Evolutionary conservation across 2,113 vertebrate genomes (phyloP).

Genomic region (Puntigrus tetrazona): DNA sequence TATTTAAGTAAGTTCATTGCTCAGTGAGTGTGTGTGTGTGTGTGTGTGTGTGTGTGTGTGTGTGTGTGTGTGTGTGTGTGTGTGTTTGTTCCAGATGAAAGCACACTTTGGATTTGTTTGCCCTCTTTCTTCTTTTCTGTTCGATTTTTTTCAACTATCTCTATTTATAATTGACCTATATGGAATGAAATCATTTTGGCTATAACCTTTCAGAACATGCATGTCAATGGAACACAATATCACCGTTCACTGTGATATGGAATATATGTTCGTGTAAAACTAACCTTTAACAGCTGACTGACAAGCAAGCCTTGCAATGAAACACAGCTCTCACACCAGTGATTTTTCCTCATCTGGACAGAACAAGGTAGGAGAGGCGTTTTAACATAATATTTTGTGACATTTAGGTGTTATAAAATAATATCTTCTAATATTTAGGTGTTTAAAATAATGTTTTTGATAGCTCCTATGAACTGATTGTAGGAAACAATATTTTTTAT

Average conservation of each 20-base stretch:
- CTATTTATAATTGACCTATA: background rate
- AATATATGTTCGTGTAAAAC: background rate
- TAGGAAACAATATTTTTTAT: background rate
- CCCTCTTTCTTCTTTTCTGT: background rate
- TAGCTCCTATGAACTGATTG: background rate
- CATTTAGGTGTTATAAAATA: background rate
- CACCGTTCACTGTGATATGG: background rate
- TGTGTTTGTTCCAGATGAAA: background rate
- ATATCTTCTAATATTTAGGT: background rate
- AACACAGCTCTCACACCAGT: conserved; percentile 2
- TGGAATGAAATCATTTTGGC: background rate
- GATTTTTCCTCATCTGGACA: background rate
- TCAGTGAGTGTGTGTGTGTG: background rate
- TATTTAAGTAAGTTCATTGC: background rate
- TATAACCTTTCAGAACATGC: background rate
- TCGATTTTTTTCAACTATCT: background rate
- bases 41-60: too few species aligned
- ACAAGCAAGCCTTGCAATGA: background rate
- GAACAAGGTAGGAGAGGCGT: background rate
- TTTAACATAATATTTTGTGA: background rate
- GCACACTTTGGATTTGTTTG: background rate
- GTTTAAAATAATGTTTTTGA: background rate
- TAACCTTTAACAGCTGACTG: background rate
- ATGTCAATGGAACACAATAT: background rate
- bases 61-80: too few species aligned